A percentile compares a stretch with the other conserved stretches of the same genome.
phyloP scores from a whole-genome alignment of 2,888 invertebrate genomes.

The Rotaria sp. region DNA sequence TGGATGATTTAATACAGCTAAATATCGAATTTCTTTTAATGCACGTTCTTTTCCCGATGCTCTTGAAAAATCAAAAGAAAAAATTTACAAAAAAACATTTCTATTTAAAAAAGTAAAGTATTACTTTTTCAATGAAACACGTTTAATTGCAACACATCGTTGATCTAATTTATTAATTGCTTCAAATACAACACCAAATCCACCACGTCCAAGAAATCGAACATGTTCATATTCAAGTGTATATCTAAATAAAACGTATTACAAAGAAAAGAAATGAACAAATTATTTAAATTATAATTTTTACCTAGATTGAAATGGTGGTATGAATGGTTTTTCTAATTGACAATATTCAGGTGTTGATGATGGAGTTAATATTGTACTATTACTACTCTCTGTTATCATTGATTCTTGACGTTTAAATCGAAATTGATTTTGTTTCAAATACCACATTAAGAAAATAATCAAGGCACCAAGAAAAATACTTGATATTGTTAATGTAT shows the following conservation, averaged over 20 bases:
- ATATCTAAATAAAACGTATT: slow-evolving; percentile 62
- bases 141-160: slow-evolving; percentile 84
- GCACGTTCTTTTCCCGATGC: neutral
- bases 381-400: neutral
- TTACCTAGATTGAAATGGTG: slow-evolving; percentile 28
- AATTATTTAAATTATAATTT: slow-evolving; percentile 45
- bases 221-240: slow-evolving; percentile 67
- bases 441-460: neutral
- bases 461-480: neutral
- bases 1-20: slow-evolving; percentile 28
- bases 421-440: neutral
- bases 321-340: neutral
- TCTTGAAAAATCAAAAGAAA: neutral
- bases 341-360: slow-evolving; percentile 32
- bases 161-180: slow-evolving; percentile 80
- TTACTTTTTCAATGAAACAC: slow-evolving; percentile 71
- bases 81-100: neutral
- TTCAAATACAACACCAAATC: slow-evolving; percentile 70
- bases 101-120: neutral
- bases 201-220: slow-evolving; percentile 63
- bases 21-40: slow-evolving; percentile 16
- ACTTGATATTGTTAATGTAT: neutral
- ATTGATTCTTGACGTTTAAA: neutral
- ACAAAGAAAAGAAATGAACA: no score
- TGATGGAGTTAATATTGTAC: neutral